Evolutionary conservation across 2,888 invertebrate species (phyloP).

Genomic region (Sarcophaga subvicina): DNA sequence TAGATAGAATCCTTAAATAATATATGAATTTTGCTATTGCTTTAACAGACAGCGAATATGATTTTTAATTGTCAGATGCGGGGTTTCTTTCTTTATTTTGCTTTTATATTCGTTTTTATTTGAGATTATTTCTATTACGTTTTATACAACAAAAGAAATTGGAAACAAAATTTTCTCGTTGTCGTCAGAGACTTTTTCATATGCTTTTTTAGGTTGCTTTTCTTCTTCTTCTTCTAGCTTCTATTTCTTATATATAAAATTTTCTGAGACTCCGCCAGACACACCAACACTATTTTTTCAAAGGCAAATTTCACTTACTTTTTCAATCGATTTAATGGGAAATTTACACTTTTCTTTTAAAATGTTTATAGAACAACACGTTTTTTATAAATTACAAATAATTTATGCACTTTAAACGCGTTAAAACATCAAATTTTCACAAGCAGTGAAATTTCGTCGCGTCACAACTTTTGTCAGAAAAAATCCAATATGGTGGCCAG

Average conservation of each 20-base stretch:
- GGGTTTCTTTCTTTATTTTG: slow-evolving; percentile 32
- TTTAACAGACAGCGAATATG: slow-evolving; percentile 23
- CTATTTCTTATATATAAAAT: slow-evolving; percentile 63
- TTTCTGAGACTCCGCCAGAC: slow-evolving; percentile 64
- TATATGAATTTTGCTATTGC: slow-evolving; percentile 22
- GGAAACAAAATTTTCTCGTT: slow-evolving; percentile 58
- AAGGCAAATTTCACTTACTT: slow-evolving; percentile 73
- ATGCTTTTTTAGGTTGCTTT: slow-evolving; percentile 62
- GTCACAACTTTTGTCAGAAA: slow-evolving; percentile 62
- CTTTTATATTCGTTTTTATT: slow-evolving; percentile 32
- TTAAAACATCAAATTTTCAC: slow-evolving; percentile 61
- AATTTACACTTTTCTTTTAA: slow-evolving; percentile 71
- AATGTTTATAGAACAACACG: slow-evolving; percentile 74
- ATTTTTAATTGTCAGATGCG: slow-evolving; percentile 37
- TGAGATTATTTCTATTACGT: slow-evolving; percentile 38
- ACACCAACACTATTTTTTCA: slow-evolving; percentile 70
- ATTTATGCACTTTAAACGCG: slow-evolving; percentile 72
- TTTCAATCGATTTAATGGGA: slow-evolving; percentile 67
- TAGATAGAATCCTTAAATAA: slow-evolving; percentile 57
- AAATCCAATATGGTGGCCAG: slow-evolving; percentile 66
- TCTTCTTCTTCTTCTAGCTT: slow-evolving; percentile 67
- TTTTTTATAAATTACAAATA: slow-evolving; percentile 71
- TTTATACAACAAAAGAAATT: slow-evolving; percentile 55
- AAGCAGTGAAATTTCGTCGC: slow-evolving; percentile 72
- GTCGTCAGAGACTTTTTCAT: slow-evolving; percentile 60